These are phyloP conservation scores for Peromyscus californicus DNA, from an alignment of 2,113 vertebrate species.

Conservation along the genomic window DNA sequence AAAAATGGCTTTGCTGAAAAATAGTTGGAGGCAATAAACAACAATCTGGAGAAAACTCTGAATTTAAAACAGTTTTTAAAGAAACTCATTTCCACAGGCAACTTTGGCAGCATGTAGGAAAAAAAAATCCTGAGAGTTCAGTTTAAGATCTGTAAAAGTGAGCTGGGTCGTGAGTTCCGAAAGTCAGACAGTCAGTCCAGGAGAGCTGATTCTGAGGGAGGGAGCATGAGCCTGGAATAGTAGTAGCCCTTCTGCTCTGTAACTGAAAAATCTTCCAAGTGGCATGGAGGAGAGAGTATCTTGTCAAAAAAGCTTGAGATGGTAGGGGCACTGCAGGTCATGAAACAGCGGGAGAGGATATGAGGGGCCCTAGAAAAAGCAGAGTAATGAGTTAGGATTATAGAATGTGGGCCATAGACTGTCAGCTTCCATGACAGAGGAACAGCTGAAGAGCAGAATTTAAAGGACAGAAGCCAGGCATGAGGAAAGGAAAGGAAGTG, in stretches of 20 bases:
- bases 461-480: neutral
- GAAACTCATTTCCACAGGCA: constrained; percentile 61
- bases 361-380: fast-evolving
- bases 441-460: neutral
- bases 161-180: neutral
- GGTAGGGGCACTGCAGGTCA: fast-evolving
- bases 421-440: neutral
- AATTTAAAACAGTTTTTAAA: constrained; percentile 77
- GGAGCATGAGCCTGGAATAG: neutral
- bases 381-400: too few relatives aligned
- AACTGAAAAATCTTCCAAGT: neutral
- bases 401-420: fast-evolving
- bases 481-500: neutral
- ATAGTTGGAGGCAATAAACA: constrained; percentile 77
- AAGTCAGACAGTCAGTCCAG: neutral
- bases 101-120: constrained; percentile 30
- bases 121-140: constrained; percentile 57
- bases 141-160: constrained; percentile 51
- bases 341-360: neutral
- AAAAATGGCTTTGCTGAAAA: constrained; percentile 76
- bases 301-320: neutral
- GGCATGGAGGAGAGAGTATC: neutral
- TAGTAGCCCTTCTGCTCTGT: neutral
- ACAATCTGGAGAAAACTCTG: constrained; percentile 66
- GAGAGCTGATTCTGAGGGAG: neutral